A percentile compares a stretch with the other conserved stretches of the same genome.
Conservation (phyloP, 2,797 vertebrate species). For the Manis pentadactyla region DNA sequence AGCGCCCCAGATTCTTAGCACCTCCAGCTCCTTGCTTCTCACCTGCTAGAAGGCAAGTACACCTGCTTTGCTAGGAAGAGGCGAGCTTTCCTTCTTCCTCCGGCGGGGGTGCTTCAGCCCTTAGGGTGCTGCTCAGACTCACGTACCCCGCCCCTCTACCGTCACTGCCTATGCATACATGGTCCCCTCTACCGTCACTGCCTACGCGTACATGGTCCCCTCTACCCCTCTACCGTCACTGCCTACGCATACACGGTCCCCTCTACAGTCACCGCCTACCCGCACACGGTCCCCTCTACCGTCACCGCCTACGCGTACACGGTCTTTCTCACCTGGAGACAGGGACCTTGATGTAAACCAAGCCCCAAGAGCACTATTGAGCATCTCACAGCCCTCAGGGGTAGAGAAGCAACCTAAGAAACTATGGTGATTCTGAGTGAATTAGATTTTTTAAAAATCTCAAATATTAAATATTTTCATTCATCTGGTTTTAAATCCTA, state of each 20-base stretch:
- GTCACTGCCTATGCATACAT: too few species aligned
- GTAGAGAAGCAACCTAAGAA: not conserved
- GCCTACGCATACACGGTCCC: too few species aligned
- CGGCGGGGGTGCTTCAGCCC: not conserved
- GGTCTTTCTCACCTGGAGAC: not conserved
- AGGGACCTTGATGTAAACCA: not conserved
- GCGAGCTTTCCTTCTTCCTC: not conserved
- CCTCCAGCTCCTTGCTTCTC: not conserved
- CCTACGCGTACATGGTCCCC: too few species aligned
- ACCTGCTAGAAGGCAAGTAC: not conserved
- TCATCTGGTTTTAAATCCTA: not conserved
- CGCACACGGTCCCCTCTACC: too few species aligned
- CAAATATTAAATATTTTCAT: not conserved
- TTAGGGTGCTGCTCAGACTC: not conserved
- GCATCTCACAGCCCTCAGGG: fast-evolving
- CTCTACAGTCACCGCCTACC: too few species aligned
- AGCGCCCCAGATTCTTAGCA: fast-evolving
- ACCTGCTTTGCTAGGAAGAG: too few species aligned
- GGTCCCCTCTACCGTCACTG: too few species aligned
- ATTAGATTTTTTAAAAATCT: not conserved
- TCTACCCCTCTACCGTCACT: too few species aligned
- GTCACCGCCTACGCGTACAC: not conserved
- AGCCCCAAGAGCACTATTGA: fast-evolving
- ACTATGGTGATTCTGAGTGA: not conserved
- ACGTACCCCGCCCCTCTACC: not conserved